These are phyloP conservation scores for Drosophila ercepeae DNA, from an alignment of 1,140 invertebrate species.

Conservation along the genomic window DNA sequence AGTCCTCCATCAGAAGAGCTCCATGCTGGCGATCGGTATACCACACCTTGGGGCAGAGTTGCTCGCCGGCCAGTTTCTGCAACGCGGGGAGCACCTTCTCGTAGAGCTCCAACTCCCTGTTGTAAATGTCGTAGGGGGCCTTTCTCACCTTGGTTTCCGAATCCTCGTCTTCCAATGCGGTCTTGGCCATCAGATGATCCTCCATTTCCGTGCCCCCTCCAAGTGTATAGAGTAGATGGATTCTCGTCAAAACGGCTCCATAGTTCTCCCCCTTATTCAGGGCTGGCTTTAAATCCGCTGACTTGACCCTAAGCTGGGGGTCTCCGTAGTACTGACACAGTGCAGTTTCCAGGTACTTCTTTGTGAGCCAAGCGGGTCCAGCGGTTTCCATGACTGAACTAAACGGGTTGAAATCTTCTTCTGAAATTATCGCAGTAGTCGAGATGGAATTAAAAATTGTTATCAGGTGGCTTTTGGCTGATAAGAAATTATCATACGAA, in stretches of 20 bases:
- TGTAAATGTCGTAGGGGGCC: constrained; percentile 59
- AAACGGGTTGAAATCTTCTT: background rate
- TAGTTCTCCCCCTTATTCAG: constrained; percentile 70
- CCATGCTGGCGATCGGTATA: constrained; percentile 42
- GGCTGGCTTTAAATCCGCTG: constrained; percentile 26
- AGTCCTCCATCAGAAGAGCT: constrained; percentile 56
- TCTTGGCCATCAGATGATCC: constrained; percentile 54
- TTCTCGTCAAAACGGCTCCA: constrained; percentile 57
- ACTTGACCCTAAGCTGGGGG: constrained; percentile 18
- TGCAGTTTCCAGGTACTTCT: constrained; percentile 43
- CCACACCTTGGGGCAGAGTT: constrained; percentile 46
- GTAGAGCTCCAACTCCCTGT: constrained; percentile 64
- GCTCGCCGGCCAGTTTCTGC: constrained; percentile 39
- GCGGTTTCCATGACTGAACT: constrained; percentile 25
- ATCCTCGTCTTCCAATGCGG: constrained; percentile 51
- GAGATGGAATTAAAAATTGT: background rate
- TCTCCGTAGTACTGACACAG: constrained; percentile 42
- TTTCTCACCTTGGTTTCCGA: constrained; percentile 40
- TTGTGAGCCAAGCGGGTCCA: constrained; percentile 45
- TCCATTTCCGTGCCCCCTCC: background rate
- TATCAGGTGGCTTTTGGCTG: background rate
- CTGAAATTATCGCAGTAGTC: background rate
- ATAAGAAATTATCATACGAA: background rate
- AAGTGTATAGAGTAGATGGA: constrained; percentile 28
- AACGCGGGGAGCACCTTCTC: constrained; percentile 56